These are phyloP conservation scores for Anas platyrhynchos DNA, from an alignment of 2,113 vertebrate species.

Conservation along the genomic window DNA sequence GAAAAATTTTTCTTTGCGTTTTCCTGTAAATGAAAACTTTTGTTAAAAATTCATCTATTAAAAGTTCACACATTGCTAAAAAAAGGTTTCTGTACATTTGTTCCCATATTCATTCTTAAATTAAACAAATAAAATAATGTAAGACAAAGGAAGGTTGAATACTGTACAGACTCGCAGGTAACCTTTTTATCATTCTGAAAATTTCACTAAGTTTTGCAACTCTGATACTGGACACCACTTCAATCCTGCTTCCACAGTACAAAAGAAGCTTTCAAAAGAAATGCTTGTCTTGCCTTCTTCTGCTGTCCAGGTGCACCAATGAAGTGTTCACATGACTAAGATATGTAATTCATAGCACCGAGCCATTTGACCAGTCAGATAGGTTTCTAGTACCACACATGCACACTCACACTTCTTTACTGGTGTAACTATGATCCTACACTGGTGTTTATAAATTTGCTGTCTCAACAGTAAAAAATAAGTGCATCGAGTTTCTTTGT, in stretches of 20 bases:
- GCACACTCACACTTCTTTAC: constrained; percentile 70
- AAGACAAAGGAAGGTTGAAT: constrained; percentile 74
- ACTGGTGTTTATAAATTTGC: constrained; percentile 79
- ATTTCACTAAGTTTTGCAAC: constrained; percentile 62
- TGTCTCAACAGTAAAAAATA: constrained; percentile 82
- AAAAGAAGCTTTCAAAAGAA: constrained; percentile 46
- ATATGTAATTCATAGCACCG: constrained; percentile 58
- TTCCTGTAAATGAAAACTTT: constrained; percentile 77
- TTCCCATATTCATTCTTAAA: constrained; percentile 72
- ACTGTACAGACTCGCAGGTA: constrained; percentile 73
- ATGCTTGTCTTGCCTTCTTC: constrained; percentile 42
- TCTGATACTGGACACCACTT: constrained; percentile 72
- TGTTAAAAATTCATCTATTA: constrained; percentile 78
- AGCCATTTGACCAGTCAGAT: constrained; percentile 70
- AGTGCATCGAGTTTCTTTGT: constrained; percentile 88
- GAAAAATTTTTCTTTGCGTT: constrained; percentile 70
- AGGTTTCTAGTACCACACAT: constrained; percentile 59
- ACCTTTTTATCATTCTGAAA: constrained; percentile 50
- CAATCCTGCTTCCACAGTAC: constrained; percentile 59
- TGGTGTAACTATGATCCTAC: constrained; percentile 76
- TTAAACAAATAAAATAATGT: constrained; percentile 74
- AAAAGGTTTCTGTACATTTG: constrained; percentile 80
- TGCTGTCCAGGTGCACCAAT: constrained; percentile 46
- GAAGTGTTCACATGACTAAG: constrained; percentile 14
- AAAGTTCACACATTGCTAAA: constrained; percentile 72